Percentiles rank a stretch among this genome's conserved stretches.
These are phyloP conservation scores for Lithophane leautieri DNA, from an alignment of 2,888 invertebrate genomes.

Conservation along the genomic window DNA sequence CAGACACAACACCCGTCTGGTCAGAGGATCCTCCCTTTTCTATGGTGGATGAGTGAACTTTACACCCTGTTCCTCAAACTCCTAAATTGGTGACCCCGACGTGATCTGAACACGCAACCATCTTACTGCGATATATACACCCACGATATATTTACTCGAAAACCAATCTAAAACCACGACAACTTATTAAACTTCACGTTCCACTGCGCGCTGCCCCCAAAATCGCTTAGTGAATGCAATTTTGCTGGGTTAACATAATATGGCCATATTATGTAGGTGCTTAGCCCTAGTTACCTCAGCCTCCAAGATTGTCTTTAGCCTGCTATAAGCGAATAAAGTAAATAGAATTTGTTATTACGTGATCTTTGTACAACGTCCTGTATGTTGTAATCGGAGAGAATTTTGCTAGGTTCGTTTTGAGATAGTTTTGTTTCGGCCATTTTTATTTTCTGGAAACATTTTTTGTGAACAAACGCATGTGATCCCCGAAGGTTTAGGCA, in stretches of 20 bases:
- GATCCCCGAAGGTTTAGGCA: too few relatives aligned
- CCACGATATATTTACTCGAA: not conserved
- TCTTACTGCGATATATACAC: not conserved
- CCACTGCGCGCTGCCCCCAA: conserved; percentile 51
- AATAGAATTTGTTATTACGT: conserved; percentile 65
- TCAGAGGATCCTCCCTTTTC: too few relatives aligned
- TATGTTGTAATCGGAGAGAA: not conserved
- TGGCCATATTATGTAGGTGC: conserved; percentile 63
- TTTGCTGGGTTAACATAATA: conserved; percentile 67
- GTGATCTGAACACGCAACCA: too few relatives aligned
- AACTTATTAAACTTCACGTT: not conserved
- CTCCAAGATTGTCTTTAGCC: conserved; percentile 52
- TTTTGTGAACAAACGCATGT: too few relatives aligned
- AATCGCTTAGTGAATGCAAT: conserved; percentile 71
- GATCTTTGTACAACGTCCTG: conserved; percentile 31
- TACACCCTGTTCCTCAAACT: too few relatives aligned
- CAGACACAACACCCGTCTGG: too few relatives aligned
- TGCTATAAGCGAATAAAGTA: conserved; percentile 53
- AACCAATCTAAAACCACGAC: not conserved
- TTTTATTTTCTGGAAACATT: not conserved
- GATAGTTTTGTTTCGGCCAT: not conserved
- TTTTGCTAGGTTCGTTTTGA: not conserved
- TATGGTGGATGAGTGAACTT: too few relatives aligned
- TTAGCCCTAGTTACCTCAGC: conserved; percentile 63
- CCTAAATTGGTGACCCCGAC: too few relatives aligned